Evolutionary conservation across 2,888 invertebrate species (phyloP), one percentile per base, ranked within the genome.

Genomic region (Parnassius glacialis): DNA sequence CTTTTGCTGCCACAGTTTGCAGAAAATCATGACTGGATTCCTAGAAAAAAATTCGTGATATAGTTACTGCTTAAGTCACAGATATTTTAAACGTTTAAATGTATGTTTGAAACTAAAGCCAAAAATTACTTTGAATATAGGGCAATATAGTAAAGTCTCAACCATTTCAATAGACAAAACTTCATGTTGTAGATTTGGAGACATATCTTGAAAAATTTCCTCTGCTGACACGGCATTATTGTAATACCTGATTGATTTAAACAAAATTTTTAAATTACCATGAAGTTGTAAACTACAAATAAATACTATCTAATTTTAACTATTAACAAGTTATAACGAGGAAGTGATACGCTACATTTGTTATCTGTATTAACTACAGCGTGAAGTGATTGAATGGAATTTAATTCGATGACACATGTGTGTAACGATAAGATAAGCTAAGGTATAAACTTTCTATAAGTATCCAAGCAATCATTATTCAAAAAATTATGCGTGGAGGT

Each of bases 131-230:
- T 87, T 81, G 70, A 92, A 92, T 50, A 92, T 68, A 0, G 91
- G 90, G 52, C 90, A 89, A 20, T 63, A 68, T 9, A 78, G 47
- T 57, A 92, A 73, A 0, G 85, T 85, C 41, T 88, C 85, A 9
- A 91, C 82, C 79, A 87, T 85, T 73, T 92, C 89, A 61, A 87
- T 73, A 10, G 85, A 84, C 12, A 85, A 70, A 7, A 92, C 82
- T 73, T 89, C 90, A 69, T 88, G 90, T 65, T 87, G 81, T 10
- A 90, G 86, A 62, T 86, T 87, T 0, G 77, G 66, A 0, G 90
- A 90, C 85, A 89, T 85, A 55, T 89, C 84, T 63, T 76, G 72
- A 52, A 91, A 90, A 66, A 91, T 74, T 67, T 90, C 89, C 3
- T 84, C 75, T 0, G 79, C 78, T 0, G 85, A 82, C 1, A 91